A percentile compares a stretch with the other conserved stretches of the same genome.
Evolutionary conservation across 2,888 invertebrate species (phyloP).

Genomic region (Plusia festucae): DNA sequence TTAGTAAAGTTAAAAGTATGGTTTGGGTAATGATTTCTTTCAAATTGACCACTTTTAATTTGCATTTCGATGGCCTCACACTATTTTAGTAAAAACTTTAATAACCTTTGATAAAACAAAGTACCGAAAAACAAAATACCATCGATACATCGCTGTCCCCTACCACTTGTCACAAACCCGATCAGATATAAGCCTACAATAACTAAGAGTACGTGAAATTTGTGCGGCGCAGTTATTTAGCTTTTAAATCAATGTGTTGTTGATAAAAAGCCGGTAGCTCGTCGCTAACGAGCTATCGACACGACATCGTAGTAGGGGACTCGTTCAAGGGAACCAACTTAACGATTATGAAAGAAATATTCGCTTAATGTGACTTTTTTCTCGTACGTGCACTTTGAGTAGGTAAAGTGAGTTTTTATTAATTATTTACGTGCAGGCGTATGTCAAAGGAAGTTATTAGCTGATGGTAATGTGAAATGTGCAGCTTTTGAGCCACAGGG

Average conservation of each 20-base stretch:
- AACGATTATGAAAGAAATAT: slow-evolving; percentile 39
- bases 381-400: slow-evolving; percentile 17
- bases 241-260: slow-evolving; percentile 76
- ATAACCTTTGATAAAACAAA: not conserved
- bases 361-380: slow-evolving; percentile 36
- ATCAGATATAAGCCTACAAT: slow-evolving; percentile 49
- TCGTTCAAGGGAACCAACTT: slow-evolving; percentile 13
- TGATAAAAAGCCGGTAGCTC: slow-evolving; percentile 69
- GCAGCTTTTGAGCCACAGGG: slow-evolving; percentile 6
- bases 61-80: not conserved
- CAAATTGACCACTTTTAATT: not conserved
- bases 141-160: slow-evolving; percentile 20
- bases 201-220: slow-evolving; percentile 62
- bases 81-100: not conserved
- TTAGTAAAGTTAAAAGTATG: too few species aligned
- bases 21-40: not conserved
- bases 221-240: slow-evolving; percentile 66
- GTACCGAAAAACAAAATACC: not conserved
- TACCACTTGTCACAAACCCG: slow-evolving; percentile 27
- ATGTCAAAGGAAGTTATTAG: slow-evolving; percentile 50
- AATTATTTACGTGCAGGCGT: slow-evolving; percentile 16
- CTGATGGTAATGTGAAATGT: slow-evolving; percentile 36
- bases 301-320: slow-evolving; percentile 56
- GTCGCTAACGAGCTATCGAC: slow-evolving; percentile 61
- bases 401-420: slow-evolving; percentile 22